These are phyloP conservation scores for Falco columbarius DNA, from an alignment of 2,797 vertebrate genomes.

Conservation along the genomic window DNA sequence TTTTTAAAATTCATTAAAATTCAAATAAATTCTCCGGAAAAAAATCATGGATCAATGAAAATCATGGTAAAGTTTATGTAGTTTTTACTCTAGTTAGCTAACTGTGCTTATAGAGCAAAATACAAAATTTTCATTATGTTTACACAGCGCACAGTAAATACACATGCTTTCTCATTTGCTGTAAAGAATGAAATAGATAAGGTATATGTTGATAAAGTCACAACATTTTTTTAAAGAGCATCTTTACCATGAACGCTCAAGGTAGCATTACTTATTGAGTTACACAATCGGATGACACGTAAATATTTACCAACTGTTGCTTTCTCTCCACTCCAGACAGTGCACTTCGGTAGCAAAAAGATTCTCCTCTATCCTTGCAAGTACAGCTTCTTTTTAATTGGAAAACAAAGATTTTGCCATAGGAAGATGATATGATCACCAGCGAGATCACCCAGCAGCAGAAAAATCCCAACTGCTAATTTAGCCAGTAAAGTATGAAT, in stretches of 20 bases:
- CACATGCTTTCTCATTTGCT: background rate
- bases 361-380: background rate
- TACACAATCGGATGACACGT: rapidly evolving
- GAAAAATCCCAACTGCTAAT: background rate
- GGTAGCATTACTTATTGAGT: background rate
- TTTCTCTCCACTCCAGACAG: background rate
- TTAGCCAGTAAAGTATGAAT: background rate
- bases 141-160: background rate
- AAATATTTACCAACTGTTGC: background rate
- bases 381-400: background rate
- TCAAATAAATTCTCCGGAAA: background rate
- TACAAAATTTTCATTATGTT: background rate
- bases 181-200: background rate
- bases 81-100: background rate
- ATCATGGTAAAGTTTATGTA: background rate
- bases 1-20: background rate
- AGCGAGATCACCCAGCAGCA: background rate
- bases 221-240: rapidly evolving
- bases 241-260: background rate
- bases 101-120: background rate
- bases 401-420: background rate
- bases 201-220: background rate
- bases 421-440: background rate
- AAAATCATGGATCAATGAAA: background rate
- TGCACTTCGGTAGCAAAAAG: background rate